These are phyloP conservation scores for Myxocyprinus asiaticus DNA, from an alignment of 2,113 vertebrate species.

Conservation along the genomic window DNA sequence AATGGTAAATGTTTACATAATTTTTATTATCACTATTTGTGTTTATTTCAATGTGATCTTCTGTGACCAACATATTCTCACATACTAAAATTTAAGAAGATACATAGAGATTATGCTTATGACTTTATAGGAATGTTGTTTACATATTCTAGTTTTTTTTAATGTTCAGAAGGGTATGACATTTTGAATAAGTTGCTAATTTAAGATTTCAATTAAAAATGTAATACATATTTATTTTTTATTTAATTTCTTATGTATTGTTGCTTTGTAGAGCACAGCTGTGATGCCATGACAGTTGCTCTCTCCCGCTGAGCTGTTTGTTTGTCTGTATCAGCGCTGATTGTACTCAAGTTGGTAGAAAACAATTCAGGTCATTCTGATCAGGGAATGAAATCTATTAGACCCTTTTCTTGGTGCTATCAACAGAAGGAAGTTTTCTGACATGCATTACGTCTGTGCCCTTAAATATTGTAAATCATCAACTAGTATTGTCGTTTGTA, in stretches of 20 bases:
- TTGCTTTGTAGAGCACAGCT: conserved; percentile 20
- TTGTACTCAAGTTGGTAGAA: no score
- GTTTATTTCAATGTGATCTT: background rate
- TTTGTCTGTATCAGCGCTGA: conserved; percentile 11
- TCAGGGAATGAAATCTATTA: conserved; percentile 38
- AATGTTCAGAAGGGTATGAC: no score
- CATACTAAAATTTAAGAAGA: no score
- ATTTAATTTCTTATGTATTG: background rate
- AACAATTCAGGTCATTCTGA: conserved; percentile 37
- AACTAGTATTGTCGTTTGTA: background rate
- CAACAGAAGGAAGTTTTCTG: conserved; percentile 18
- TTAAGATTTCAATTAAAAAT: no score
- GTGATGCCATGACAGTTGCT: conserved; percentile 12
- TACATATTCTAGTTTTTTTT: no score
- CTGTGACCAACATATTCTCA: no score
- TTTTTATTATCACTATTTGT: conserved; percentile 35
- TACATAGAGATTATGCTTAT: no score
- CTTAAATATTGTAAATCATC: conserved; percentile 8
- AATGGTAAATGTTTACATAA: conserved; percentile 44
- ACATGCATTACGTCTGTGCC: conserved; percentile 35
- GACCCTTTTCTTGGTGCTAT: conserved; percentile 37
- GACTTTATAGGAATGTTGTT: no score
- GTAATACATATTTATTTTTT: background rate
- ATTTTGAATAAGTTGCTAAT: no score
- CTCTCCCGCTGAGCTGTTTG: background rate